Percentiles rank a stretch among this genome's conserved stretches.
Evolutionary conservation across 2,888 invertebrate species (phyloP).

Genomic region (Crioceris asparagi): DNA sequence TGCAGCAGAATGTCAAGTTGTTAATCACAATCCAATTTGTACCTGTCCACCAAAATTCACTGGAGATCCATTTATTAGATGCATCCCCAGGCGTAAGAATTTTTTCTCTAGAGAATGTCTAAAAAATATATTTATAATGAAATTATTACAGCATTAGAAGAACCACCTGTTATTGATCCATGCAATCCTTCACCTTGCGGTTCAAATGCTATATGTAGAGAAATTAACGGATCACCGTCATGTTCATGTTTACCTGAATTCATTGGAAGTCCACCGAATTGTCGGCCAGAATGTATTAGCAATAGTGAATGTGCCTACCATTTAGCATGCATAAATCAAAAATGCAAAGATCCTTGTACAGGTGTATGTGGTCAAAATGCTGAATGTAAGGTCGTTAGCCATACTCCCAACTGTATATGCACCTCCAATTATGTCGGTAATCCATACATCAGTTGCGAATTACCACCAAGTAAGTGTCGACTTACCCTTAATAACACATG

Average conservation of each 20-base stretch:
- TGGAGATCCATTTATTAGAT: conserved; percentile 58
- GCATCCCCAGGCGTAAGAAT: conserved; percentile 41
- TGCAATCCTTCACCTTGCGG: conserved; percentile 67
- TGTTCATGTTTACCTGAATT: conserved; percentile 53
- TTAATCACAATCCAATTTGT: conserved; percentile 49
- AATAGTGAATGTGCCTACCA: conserved; percentile 61
- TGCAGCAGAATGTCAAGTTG: conserved; percentile 45
- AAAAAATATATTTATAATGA: conserved; percentile 2
- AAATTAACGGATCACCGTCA: conserved; percentile 42
- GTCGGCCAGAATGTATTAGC: conserved; percentile 61
- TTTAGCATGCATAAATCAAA: conserved; percentile 61
- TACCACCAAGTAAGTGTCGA: conserved; percentile 19
- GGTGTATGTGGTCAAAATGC: conserved; percentile 67
- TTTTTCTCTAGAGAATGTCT: background rate
- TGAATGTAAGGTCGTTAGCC: conserved; percentile 60
- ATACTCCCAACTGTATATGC: conserved; percentile 59
- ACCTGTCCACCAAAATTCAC: conserved; percentile 43
- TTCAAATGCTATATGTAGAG: conserved; percentile 48
- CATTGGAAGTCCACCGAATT: conserved; percentile 57
- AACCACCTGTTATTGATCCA: conserved; percentile 38
- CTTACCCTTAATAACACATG: conserved; percentile 6
- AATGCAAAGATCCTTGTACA: conserved; percentile 65
- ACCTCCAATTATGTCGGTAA: conserved; percentile 46
- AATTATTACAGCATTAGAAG: conserved; percentile 15
- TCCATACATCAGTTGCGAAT: conserved; percentile 52